Conservation (phyloP, 2,888 invertebrate species). For the Cephus spinipes region DNA sequence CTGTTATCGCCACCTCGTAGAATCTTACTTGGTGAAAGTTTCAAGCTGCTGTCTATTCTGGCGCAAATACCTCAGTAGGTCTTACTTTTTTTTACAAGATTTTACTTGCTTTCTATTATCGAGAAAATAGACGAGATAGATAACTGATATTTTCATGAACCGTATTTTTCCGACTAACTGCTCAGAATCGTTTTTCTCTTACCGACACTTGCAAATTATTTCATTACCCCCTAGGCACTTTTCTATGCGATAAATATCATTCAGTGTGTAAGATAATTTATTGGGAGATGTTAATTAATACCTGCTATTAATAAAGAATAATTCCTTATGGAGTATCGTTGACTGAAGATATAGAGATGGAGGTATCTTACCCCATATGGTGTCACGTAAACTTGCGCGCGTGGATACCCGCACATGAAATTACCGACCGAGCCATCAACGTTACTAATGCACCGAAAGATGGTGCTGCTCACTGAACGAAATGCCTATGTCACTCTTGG, state of each 20-base stretch:
- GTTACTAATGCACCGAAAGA: not conserved
- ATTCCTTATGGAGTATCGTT: not conserved
- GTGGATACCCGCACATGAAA: not conserved
- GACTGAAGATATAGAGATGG: not conserved
- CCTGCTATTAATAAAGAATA: not conserved
- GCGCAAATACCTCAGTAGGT: not conserved
- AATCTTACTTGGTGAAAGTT: not conserved
- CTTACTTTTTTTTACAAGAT: not conserved
- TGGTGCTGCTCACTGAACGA: not conserved
- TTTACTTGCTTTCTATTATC: not conserved
- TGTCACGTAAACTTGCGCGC: not conserved
- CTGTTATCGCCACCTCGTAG: not conserved
- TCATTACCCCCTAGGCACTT: not conserved
- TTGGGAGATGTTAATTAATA: not conserved
- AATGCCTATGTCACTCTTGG: not conserved
- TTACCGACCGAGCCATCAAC: not conserved
- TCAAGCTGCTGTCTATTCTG: not conserved
- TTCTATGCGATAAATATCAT: not conserved
- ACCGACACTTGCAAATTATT: not conserved
- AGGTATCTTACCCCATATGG: not conserved
- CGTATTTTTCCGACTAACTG: not conserved
- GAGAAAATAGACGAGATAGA: not conserved
- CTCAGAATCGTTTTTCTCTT: not conserved
- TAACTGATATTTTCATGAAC: not conserved
- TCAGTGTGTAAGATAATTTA: not conserved